Evolutionary conservation across 2,888 invertebrate species (phyloP).

Genomic region (Cheilosia vernalis): DNA sequence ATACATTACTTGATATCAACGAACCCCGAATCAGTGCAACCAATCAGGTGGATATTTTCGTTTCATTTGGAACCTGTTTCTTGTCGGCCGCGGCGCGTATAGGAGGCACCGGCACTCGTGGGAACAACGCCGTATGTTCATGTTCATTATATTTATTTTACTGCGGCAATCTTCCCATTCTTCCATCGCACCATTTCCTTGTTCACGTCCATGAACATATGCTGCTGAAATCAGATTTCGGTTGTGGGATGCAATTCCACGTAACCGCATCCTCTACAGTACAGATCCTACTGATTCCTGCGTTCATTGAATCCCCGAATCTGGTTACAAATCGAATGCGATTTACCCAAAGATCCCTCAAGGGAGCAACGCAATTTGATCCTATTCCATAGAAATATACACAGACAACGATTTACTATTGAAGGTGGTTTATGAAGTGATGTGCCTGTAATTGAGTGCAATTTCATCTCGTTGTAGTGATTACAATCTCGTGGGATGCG

Average conservation of each 20-base stretch:
- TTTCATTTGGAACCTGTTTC: constrained; percentile 50
- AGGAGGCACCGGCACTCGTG: constrained; percentile 35
- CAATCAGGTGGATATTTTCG: constrained; percentile 56
- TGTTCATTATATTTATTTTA: constrained; percentile 30
- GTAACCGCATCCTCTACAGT: constrained; percentile 44
- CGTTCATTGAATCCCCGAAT: constrained; percentile 26
- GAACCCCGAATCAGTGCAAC: constrained; percentile 49
- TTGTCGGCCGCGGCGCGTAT: not conserved
- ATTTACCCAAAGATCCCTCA: constrained; percentile 29
- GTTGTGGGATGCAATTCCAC: constrained; percentile 39
- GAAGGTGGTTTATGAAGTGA: constrained; percentile 7
- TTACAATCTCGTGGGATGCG: constrained; percentile 3
- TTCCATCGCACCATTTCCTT: constrained; percentile 4
- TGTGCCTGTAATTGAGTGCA: constrained; percentile 26
- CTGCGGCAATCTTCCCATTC: constrained; percentile 28
- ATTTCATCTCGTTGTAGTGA: constrained; percentile 18
- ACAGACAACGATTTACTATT: not conserved
- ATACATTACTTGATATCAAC: constrained; percentile 17
- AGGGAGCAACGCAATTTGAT: constrained; percentile 49
- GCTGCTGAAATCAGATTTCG: constrained; percentile 27
- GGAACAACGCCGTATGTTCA: constrained; percentile 58
- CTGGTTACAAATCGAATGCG: constrained; percentile 57
- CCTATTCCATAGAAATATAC: constrained; percentile 34
- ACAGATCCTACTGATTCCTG: constrained; percentile 4
- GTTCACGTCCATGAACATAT: constrained; percentile 18